Conservation (phyloP, 2,113 vertebrate genomes). For the Nasalis larvatus region DNA sequence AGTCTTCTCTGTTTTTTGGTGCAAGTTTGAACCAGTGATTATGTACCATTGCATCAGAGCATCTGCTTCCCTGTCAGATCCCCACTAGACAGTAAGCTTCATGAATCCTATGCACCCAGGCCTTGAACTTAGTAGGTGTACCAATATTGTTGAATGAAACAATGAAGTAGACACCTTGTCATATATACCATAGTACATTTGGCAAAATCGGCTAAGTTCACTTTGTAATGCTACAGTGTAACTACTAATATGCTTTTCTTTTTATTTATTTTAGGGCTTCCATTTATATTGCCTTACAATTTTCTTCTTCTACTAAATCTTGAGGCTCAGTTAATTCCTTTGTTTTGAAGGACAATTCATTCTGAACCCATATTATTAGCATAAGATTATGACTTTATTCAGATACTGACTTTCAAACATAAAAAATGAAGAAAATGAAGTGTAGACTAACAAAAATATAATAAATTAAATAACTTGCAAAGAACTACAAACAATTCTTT, state of each 20-base stretch:
- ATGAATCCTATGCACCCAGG: background rate
- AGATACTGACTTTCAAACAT: conserved; percentile 6
- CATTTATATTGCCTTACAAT: background rate
- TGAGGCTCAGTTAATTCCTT: background rate
- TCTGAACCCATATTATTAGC: background rate
- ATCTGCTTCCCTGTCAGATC: background rate
- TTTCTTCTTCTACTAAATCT: background rate
- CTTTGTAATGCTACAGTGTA: background rate
- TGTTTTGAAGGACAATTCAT: background rate
- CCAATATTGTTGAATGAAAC: background rate
- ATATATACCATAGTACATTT: background rate
- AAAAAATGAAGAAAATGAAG: conserved; percentile 4
- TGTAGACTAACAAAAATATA: background rate
- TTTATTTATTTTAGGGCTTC: background rate
- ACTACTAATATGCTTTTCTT: background rate
- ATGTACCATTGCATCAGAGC: background rate
- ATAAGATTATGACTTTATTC: background rate
- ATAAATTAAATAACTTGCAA: background rate
- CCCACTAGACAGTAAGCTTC: background rate
- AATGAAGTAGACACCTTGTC: background rate
- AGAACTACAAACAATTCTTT: background rate
- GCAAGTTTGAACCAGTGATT: background rate
- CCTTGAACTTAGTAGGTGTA: background rate
- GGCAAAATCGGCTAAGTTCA: background rate
- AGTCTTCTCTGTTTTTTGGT: background rate